These are phyloP conservation scores for Drosophila nigromelanica DNA, from an alignment of 1,140 invertebrate genomes.

Conservation along the genomic window DNA sequence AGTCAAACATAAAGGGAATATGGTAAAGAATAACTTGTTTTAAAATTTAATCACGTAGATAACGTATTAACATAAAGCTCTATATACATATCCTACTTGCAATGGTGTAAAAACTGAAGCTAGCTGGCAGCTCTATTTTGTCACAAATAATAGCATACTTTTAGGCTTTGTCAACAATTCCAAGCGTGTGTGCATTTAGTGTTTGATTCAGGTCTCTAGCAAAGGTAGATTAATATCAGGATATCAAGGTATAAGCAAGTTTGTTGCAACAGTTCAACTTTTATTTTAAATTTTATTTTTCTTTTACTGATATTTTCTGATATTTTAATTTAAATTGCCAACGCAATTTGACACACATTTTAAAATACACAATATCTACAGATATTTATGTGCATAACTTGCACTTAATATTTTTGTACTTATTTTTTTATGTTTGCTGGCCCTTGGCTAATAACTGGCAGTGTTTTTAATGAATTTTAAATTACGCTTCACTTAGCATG, in stretches of 20 bases:
- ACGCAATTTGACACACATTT: not conserved
- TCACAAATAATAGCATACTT: no score
- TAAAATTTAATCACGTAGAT: not conserved
- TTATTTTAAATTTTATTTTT: no score
- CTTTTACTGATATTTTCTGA: no score
- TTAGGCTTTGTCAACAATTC: no score
- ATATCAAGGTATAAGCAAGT: no score
- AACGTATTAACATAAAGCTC: constrained; percentile 3
- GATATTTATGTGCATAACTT: constrained; percentile 2
- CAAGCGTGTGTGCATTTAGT: no score
- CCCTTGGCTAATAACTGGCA: constrained; percentile 54
- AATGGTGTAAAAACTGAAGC: no score
- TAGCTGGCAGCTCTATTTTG: no score
- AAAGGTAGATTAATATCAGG: no score
- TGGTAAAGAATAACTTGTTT: not conserved
- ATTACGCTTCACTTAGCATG: constrained; percentile 43
- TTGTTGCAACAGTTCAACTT: no score
- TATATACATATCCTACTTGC: not conserved
- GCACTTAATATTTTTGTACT: constrained; percentile 5
- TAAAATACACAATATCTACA: not conserved
- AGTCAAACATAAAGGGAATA: not conserved
- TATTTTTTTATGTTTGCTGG: constrained; percentile 14
- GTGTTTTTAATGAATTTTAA: constrained; percentile 77
- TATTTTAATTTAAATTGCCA: no score
- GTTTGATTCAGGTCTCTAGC: no score